Evolutionary conservation across 2,797 vertebrate species (phyloP).

Genomic region (Hylomyscus alleni): DNA sequence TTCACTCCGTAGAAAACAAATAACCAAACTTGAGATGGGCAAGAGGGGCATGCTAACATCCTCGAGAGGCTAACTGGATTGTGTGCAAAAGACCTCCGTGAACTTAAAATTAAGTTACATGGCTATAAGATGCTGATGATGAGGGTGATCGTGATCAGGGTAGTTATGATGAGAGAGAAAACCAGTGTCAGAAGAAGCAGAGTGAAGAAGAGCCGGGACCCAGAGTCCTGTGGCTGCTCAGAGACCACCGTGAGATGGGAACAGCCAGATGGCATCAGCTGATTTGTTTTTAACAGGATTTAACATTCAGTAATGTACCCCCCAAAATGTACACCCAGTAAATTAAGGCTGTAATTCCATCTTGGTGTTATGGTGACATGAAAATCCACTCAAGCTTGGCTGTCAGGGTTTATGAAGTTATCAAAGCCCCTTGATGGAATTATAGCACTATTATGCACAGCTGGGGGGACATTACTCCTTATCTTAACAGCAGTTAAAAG

Average conservation of each 20-base stretch:
- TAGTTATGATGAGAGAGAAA: neutral
- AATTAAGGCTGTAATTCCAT: slow-evolving; percentile 85
- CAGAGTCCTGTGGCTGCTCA: neutral
- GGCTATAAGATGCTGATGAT: neutral
- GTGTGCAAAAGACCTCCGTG: neutral
- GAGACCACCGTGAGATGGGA: slow-evolving; percentile 4
- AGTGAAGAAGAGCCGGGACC: neutral
- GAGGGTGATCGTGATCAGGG: neutral
- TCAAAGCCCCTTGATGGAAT: slow-evolving; percentile 79
- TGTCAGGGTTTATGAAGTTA: slow-evolving; percentile 81
- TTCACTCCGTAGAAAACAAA: slow-evolving; percentile 11
- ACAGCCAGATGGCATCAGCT: slow-evolving; percentile 76
- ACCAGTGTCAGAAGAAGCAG: neutral
- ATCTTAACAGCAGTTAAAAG: slow-evolving; percentile 82
- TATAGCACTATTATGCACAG: slow-evolving; percentile 75
- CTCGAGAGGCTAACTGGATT: neutral
- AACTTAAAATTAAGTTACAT: neutral
- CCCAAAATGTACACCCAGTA: slow-evolving; percentile 79
- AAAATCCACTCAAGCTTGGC: slow-evolving; percentile 80
- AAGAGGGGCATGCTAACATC: neutral
- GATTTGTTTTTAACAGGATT: slow-evolving; percentile 83
- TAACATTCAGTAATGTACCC: slow-evolving; percentile 80
- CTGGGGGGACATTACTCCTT: slow-evolving; percentile 78
- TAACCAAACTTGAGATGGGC: slow-evolving; percentile 52
- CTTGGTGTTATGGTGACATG: slow-evolving; percentile 82